phyloP scores from a whole-genome alignment of 2,888 invertebrate species.

The Leistus spinibarbis region DNA sequence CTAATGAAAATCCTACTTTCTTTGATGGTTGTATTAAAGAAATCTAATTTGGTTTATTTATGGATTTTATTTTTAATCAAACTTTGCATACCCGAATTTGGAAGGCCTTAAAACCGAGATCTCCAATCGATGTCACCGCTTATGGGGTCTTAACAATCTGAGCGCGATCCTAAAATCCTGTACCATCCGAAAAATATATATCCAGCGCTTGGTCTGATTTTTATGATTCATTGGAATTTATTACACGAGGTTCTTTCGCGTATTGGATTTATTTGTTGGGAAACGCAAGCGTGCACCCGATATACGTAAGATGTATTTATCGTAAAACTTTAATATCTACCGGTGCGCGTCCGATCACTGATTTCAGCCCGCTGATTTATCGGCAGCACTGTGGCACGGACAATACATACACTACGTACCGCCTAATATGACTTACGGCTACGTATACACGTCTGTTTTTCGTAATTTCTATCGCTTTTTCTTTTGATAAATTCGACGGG shows the following conservation, averaged over 20 bases:
- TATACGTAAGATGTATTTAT: conserved; percentile 21
- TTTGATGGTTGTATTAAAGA: too few relatives aligned
- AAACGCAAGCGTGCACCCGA: not conserved
- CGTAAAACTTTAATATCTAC: conserved; percentile 37
- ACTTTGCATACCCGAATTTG: too few relatives aligned
- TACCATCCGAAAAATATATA: not conserved
- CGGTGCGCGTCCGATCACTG: conserved; percentile 19
- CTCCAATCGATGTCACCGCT: too few relatives aligned
- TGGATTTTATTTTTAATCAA: too few relatives aligned
- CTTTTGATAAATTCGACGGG: conserved; percentile 27
- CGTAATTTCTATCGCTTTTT: not conserved
- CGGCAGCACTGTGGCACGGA: conserved; percentile 26
- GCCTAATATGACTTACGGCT: conserved; percentile 19
- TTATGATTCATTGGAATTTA: not conserved
- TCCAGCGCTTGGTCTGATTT: not conserved
- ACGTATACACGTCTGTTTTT: conserved; percentile 1
- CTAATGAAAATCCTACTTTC: too few relatives aligned
- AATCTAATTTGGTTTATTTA: too few relatives aligned
- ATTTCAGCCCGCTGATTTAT: conserved; percentile 7
- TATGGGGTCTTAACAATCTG: not conserved
- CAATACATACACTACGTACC: conserved; percentile 26
- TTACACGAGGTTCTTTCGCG: not conserved
- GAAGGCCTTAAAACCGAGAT: too few relatives aligned
- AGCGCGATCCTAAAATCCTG: not conserved
- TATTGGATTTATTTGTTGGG: not conserved